These are phyloP conservation scores for Enteromius afrohamiltoni DNA, from an alignment of 2,797 vertebrate genomes.

Conservation along the genomic window DNA sequence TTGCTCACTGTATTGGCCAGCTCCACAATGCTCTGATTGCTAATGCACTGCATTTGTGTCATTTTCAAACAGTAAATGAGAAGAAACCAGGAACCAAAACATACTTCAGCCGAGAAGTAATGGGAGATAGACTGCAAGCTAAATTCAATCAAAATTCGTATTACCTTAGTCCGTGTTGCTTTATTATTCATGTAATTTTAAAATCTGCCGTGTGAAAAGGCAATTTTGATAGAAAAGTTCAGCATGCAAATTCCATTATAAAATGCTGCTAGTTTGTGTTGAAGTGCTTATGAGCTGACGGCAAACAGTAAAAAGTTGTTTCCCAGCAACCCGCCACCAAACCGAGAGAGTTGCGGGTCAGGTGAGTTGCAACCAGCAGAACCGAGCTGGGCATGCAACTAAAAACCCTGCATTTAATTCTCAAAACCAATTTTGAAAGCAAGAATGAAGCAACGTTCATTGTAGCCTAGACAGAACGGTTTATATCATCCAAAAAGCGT, in stretches of 20 bases:
- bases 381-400: neutral
- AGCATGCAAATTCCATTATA: constrained; percentile 45
- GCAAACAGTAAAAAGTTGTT: constrained; percentile 25
- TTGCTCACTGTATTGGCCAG: constrained; percentile 25
- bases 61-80: constrained; percentile 28
- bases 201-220: constrained; percentile 45
- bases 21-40: constrained; percentile 42
- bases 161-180: constrained; percentile 43
- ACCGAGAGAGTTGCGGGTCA: neutral
- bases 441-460: neutral
- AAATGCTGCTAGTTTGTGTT: constrained; percentile 31
- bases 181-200: constrained; percentile 47
- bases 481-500: neutral
- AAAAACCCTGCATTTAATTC: neutral
- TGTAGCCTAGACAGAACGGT: neutral
- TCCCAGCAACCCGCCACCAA: neutral
- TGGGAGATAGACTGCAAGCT: constrained; percentile 37
- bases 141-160: constrained; percentile 54
- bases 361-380: constrained; percentile 1
- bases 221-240: constrained; percentile 49
- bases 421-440: neutral
- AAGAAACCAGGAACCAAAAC: constrained; percentile 39
- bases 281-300: constrained; percentile 16
- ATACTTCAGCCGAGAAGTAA: constrained; percentile 18
- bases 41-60: constrained; percentile 38